These are phyloP conservation scores for Caenorhabditis drosophilae DNA, from an alignment of 2,888 invertebrate genomes.

Conservation along the genomic window DNA sequence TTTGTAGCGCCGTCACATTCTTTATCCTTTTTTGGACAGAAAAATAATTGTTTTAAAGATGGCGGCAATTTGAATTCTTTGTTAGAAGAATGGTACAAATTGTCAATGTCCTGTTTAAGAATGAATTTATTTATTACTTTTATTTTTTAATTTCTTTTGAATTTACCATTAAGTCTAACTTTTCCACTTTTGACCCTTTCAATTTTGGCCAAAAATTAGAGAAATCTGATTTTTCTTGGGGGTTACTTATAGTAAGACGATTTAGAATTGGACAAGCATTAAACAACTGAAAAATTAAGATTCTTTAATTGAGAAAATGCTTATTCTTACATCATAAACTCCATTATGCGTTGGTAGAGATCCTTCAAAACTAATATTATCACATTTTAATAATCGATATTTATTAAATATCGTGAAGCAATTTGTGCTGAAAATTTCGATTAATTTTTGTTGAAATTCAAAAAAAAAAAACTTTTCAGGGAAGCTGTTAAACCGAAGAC, in stretches of 20 bases:
- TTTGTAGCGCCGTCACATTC: constrained; percentile 16
- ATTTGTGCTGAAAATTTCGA: not conserved
- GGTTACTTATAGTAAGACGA: constrained; percentile 20
- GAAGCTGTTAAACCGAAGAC: constrained; percentile 27
- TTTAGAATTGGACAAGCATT: constrained; percentile 17
- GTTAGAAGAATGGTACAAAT: constrained; percentile 31
- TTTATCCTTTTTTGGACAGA: constrained; percentile 29
- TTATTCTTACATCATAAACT: constrained; percentile 19
- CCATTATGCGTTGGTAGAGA: constrained; percentile 21
- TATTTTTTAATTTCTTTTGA: not conserved
- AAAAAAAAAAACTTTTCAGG: constrained; percentile 7
- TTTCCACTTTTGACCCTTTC: constrained; percentile 21
- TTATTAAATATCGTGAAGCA: constrained; percentile 27
- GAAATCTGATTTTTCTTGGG: constrained; percentile 12
- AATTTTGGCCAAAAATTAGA: constrained; percentile 26
- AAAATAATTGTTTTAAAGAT: constrained; percentile 28
- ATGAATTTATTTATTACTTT: not conserved
- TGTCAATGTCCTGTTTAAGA: constrained; percentile 31
- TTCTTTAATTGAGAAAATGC: too few species aligned
- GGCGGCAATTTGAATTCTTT: constrained; percentile 29
- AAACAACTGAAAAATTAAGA: constrained; percentile 13
- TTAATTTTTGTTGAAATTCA: not conserved
- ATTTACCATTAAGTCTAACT: constrained; percentile 29
- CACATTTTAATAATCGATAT: constrained; percentile 14
- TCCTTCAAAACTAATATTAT: constrained; percentile 34